Conservation (phyloP, 2,888 invertebrate genomes). For the Epistrophe eligans region DNA sequence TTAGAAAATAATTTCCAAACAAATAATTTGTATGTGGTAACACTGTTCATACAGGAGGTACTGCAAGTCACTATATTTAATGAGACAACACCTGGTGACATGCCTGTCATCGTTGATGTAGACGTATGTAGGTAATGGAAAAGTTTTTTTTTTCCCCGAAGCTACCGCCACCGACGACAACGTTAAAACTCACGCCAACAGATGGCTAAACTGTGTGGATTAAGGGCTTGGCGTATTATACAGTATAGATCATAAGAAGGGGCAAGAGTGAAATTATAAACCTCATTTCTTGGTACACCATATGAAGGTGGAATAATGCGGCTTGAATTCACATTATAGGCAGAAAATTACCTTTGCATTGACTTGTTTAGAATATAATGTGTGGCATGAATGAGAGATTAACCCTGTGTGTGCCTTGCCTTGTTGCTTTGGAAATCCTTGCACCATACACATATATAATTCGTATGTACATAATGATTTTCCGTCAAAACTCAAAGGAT, state of each 20-base stretch:
- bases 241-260: neutral
- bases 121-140: constrained; percentile 44
- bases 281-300: constrained; percentile 2
- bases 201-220: constrained; percentile 33
- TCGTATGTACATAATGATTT: constrained; percentile 8
- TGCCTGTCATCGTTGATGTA: constrained; percentile 61
- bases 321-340: constrained; percentile 67
- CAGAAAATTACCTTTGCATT: constrained; percentile 75
- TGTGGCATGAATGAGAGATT: constrained; percentile 74
- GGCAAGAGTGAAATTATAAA: constrained; percentile 3
- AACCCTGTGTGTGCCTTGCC: neutral
- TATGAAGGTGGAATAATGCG: constrained; percentile 30
- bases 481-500: constrained; percentile 41
- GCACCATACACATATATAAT: neutral
- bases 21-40: neutral
- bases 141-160: constrained; percentile 38
- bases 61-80: constrained; percentile 24
- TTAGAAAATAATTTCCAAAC: neutral
- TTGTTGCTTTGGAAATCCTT: constrained; percentile 11
- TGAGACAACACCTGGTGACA: constrained; percentile 66
- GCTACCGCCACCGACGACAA: neutral
- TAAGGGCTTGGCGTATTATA: neutral
- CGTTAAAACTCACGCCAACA: neutral
- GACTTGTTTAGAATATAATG: constrained; percentile 68
- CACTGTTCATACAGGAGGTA: neutral